Conservation (phyloP, 1,140 invertebrate genomes). For the Artemia franciscana region DNA sequence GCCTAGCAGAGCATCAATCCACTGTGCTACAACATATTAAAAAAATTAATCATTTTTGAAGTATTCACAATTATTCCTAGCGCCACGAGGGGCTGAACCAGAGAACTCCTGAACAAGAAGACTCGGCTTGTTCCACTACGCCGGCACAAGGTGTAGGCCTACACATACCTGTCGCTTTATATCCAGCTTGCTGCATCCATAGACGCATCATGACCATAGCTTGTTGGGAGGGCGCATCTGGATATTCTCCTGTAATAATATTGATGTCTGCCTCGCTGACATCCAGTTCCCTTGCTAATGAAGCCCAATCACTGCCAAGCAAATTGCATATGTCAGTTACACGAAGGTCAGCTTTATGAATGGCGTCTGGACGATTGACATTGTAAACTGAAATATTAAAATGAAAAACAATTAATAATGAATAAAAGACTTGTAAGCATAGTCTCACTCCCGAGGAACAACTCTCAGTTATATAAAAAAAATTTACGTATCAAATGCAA, state of each 20-base stretch:
- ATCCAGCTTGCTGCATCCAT: conserved; percentile 45
- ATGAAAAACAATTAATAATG: too few species aligned
- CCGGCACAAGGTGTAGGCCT: neutral
- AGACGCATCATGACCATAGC: conserved; percentile 77
- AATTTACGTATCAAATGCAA: too few species aligned
- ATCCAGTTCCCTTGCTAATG: conserved; percentile 56
- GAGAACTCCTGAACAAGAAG: too few species aligned
- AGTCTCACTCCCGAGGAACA: too few species aligned
- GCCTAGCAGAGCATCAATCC: too few species aligned
- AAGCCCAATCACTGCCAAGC: conserved; percentile 74
- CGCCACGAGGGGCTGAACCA: too few species aligned
- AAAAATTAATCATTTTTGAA: too few species aligned
- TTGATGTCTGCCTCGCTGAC: conserved; percentile 64
- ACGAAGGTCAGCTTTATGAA: conserved; percentile 49
- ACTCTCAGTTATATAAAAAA: too few species aligned
- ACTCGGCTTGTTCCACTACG: neutral
- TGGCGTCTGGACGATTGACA: conserved; percentile 31
- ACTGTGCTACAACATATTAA: too few species aligned
- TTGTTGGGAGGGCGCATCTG: conserved; percentile 60
- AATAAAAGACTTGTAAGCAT: too few species aligned
- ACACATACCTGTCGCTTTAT: conserved; percentile 40
- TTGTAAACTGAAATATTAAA: conserved; percentile 2
- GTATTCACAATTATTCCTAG: too few species aligned
- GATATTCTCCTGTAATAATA: conserved; percentile 61
- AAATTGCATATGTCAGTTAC: conserved; percentile 77